Conservation (phyloP, 1,140 invertebrate genomes). For the Lordiphosa mommai region DNA sequence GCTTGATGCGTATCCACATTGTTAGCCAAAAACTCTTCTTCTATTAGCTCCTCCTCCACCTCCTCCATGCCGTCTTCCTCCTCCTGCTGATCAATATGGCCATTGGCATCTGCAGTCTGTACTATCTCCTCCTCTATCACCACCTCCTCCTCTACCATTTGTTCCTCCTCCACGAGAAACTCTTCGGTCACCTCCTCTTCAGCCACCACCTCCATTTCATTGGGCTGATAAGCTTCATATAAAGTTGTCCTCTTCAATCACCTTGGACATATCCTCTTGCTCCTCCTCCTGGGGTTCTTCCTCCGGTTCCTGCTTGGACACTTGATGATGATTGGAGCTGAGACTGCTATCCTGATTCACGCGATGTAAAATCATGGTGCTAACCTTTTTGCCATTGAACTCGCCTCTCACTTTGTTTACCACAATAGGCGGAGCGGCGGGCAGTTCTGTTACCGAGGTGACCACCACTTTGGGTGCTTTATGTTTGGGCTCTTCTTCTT, state of each 20-base stretch:
- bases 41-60: constrained; percentile 3
- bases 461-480: constrained; percentile 15
- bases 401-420: constrained; percentile 35
- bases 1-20: constrained; percentile 11
- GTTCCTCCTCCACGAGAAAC: background rate
- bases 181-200: constrained; percentile 37
- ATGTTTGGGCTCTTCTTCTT: background rate
- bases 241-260: constrained; percentile 25
- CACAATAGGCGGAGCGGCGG: constrained; percentile 3
- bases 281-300: constrained; percentile 9
- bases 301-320: background rate
- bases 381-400: constrained; percentile 62
- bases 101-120: constrained; percentile 25
- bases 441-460: constrained; percentile 20
- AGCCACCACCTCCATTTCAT: constrained; percentile 45
- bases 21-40: constrained; percentile 8
- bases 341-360: constrained; percentile 52
- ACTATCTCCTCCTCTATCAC: constrained; percentile 9
- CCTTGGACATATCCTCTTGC: constrained; percentile 7
- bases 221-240: constrained; percentile 31
- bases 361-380: constrained; percentile 55
- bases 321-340: constrained; percentile 14
- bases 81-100: constrained; percentile 18
- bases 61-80: too few relatives aligned
- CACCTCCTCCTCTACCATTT: constrained; percentile 26